Evolutionary conservation across 2,113 vertebrate genomes (phyloP).

Genomic region (Proteles cristata): DNA sequence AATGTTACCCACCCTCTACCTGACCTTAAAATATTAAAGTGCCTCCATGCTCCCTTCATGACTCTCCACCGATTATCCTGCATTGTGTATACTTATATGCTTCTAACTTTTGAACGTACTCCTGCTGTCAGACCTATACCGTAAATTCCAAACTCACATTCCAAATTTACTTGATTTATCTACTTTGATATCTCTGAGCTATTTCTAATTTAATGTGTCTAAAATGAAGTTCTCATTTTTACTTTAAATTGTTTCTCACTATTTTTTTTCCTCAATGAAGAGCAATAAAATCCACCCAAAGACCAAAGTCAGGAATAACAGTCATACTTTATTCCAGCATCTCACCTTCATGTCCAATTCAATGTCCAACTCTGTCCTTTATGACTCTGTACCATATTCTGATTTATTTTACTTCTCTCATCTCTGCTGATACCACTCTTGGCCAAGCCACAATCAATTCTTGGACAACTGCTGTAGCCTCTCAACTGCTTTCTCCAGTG

Average conservation of each 20-base stretch:
- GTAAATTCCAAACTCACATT: background rate
- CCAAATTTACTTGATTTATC: background rate
- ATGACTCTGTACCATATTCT: background rate
- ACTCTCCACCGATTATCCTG: background rate
- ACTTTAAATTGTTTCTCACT: background rate
- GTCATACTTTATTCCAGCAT: background rate
- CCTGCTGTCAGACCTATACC: background rate
- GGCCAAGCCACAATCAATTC: background rate
- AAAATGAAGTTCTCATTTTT: conserved; percentile 32
- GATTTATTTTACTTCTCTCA: background rate
- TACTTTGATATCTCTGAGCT: background rate
- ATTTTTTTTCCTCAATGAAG: background rate
- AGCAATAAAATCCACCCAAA: background rate
- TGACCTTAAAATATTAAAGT: background rate
- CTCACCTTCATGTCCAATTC: background rate
- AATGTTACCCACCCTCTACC: background rate
- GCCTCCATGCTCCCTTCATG: background rate
- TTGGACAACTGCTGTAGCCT: background rate
- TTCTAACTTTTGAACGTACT: background rate
- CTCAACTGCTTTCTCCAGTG: conserved; percentile 6
- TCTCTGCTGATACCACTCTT: background rate
- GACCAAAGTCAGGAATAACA: background rate
- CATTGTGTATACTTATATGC: background rate
- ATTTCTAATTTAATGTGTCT: background rate
- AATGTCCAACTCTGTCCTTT: background rate